Conservation (phyloP, 1,140 invertebrate genomes). For the Hylaeus volcanicus region DNA sequence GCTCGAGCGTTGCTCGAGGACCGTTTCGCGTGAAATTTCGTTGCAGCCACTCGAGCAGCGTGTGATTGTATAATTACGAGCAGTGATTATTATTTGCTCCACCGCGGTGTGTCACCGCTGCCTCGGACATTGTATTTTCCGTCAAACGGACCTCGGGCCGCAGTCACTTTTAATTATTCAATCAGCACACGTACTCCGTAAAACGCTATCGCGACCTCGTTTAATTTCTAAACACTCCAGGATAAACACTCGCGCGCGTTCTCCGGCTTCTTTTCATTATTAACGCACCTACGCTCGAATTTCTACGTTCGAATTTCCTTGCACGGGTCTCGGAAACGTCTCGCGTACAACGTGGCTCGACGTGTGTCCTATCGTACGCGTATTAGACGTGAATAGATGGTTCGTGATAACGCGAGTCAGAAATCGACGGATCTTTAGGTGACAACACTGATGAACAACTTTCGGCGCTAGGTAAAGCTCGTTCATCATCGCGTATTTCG, state of each 20-base stretch:
- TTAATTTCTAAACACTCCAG: constrained; percentile 16
- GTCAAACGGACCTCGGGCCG: background rate
- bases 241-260: constrained; percentile 12
- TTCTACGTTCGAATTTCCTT: too few species aligned
- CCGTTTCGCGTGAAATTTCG: constrained; percentile 9
- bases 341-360: too few species aligned
- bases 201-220: constrained; percentile 27
- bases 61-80: constrained; percentile 40
- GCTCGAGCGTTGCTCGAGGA: too few species aligned
- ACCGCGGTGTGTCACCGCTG: background rate
- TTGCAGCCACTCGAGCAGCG: constrained; percentile 13
- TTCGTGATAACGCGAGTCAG: too few species aligned
- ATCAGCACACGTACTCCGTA: constrained; percentile 25
- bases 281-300: too few species aligned
- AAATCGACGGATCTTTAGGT: constrained; percentile 27
- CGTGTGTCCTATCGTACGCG: too few species aligned
- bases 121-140: background rate
- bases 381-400: too few species aligned
- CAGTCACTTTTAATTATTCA: constrained; percentile 60
- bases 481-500: constrained; percentile 43
- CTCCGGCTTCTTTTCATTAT: background rate
- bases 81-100: constrained; percentile 48
- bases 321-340: too few species aligned
- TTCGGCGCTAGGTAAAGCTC: constrained; percentile 19
- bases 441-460: constrained; percentile 17